Conservation (phyloP, 1,140 invertebrate genomes). For the Lerema accius region DNA sequence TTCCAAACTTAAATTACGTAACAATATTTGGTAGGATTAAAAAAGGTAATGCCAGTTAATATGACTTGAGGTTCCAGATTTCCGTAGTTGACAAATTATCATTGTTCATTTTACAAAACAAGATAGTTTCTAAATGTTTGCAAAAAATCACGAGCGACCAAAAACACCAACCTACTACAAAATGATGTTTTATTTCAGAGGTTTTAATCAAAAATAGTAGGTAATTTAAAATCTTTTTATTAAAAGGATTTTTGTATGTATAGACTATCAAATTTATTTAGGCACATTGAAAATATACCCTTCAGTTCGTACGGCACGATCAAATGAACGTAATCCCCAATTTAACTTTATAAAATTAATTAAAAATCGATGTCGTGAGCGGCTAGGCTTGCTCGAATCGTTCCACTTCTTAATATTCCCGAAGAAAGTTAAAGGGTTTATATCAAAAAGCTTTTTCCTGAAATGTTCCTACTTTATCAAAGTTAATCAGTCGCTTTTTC, state of each 20-base stretch:
- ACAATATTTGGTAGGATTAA: no score
- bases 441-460: conserved; percentile 55
- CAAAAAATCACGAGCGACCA: no score
- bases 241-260: background rate
- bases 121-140: no score
- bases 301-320: conserved; percentile 40
- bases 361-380: conserved; percentile 68
- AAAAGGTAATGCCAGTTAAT: no score
- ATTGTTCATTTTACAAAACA: no score
- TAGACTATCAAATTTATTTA: conserved; percentile 29
- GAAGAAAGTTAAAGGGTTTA: conserved; percentile 63
- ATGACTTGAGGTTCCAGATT: no score
- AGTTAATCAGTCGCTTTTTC: conserved; percentile 60
- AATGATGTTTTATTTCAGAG: no score
- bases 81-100: no score
- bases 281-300: conserved; percentile 33
- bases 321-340: conserved; percentile 77
- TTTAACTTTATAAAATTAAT: conserved; percentile 80
- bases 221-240: no score
- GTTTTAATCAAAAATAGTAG: no score
- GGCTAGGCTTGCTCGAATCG: conserved; percentile 50
- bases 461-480: conserved; percentile 35
- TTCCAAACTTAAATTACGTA: no score
- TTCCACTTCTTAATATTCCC: conserved; percentile 55
- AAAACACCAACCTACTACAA: no score